phyloP scores from a whole-genome alignment of 1,140 invertebrate genomes.

The Ladona fulva region DNA sequence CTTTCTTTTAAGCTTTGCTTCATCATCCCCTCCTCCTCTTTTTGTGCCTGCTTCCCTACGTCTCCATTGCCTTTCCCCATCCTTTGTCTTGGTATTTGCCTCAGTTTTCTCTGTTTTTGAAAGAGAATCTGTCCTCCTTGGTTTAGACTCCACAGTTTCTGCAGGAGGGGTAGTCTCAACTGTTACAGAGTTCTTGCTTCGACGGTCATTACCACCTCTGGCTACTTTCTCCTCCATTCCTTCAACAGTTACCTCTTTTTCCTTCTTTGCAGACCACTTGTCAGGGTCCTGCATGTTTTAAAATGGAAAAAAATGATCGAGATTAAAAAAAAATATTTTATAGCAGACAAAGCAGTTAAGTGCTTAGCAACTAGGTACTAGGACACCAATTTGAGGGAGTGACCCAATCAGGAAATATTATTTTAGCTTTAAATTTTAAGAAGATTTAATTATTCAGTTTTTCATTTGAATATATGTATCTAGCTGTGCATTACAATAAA shows the following conservation, averaged over 20 bases:
- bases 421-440: no score
- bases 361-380: no score
- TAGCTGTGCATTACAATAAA: no score
- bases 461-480: no score
- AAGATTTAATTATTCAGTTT: no score
- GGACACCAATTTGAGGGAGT: no score
- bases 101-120: slow-evolving; percentile 30
- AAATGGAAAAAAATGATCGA: no score
- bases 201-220: neutral
- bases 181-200: neutral
- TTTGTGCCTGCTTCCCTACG: slow-evolving; percentile 17
- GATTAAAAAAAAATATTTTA: no score
- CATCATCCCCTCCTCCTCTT: neutral
- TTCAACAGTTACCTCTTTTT: neutral
- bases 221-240: neutral
- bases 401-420: no score
- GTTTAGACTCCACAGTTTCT: slow-evolving; percentile 14
- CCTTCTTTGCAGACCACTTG: neutral
- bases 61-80: slow-evolving; percentile 21
- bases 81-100: slow-evolving; percentile 26
- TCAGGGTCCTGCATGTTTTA: neutral
- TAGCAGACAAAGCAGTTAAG: no score
- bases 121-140: slow-evolving; percentile 28
- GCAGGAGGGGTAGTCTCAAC: neutral
- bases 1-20: slow-evolving; percentile 45